Evolutionary conservation across 35 echinoderm and acorn worm genomes (phyloP), one percentile per base, ranked within the genome.

Genomic region (Amphiura filiformis): DNA sequence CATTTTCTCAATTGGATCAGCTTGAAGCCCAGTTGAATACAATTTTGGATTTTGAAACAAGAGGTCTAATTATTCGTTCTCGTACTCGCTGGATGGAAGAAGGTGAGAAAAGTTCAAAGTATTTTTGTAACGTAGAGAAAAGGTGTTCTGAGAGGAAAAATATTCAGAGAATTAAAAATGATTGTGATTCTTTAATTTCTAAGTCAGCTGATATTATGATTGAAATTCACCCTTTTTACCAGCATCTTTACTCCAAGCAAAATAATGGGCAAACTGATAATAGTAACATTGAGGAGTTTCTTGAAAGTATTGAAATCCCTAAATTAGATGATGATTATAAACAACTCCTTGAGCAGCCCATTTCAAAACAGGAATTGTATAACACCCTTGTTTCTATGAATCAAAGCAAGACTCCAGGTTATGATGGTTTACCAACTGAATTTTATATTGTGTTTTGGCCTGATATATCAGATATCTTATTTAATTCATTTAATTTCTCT

Each of bases 401-500:
- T 9, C 15, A 34, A 1, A 79, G 34, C 34, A 79, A 79, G 38
- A 36, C 18, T 35, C 77, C 77, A 36, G 77, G 77, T 0, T 32
- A 36, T 30, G 75, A 77, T 32, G 26, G 26, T 79, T 35, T 32
- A 2, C 77, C 77, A 18, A 17, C 34, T 4, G 34, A 79, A 79
- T 79, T 79, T 35, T 79, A 47, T 47, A 47, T 4, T 47, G 41
- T 47, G 4, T 47, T 47, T 47, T 47, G 80, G 80, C 32, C 11
- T 41, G 80, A 82, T 82, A 38, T 39, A n/a, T 33, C 37, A 22
- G 37, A 82, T 82, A 41, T 82, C 1, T 39, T 82, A 32, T 39
- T 82, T 1, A 82, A 82, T 30, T 82, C 78, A 9, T 77, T 32
- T 34, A 79, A 79, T 79, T 79, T 31, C n/a, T 79, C 32, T 38